Percentiles rank a stretch among this genome's conserved stretches.
phyloP scores from a whole-genome alignment of 2,113 vertebrate species.

The Catharus bicknelli region DNA sequence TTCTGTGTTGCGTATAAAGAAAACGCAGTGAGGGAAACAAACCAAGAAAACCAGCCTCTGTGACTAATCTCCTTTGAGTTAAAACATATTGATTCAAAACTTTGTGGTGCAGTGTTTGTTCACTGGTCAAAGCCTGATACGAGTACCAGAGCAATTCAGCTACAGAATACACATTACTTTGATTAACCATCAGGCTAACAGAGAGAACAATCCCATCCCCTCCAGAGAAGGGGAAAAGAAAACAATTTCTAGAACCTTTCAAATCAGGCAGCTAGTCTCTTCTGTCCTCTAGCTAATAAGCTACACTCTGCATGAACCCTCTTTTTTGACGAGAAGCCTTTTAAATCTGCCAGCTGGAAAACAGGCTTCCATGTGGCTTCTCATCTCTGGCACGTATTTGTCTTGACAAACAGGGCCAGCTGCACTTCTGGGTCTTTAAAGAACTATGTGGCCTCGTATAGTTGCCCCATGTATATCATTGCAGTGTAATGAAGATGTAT shows the following conservation, averaged over 20 bases:
- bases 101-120: not conserved
- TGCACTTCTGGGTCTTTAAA: not conserved
- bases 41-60: not conserved
- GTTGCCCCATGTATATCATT: not conserved
- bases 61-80: slow-evolving; percentile 9
- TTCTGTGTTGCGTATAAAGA: not conserved
- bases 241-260: not conserved
- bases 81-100: not conserved
- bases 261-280: not conserved
- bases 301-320: not conserved
- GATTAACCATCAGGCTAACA: not conserved
- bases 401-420: not conserved
- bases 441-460: not conserved
- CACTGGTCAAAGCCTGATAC: not conserved
- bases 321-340: not conserved
- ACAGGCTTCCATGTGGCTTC: not conserved
- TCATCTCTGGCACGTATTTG: not conserved
- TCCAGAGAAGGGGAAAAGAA: not conserved
- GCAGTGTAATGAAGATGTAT: not conserved
- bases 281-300: slow-evolving; percentile 4
- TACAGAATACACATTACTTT: not conserved
- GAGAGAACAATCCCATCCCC: not conserved
- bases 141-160: not conserved
- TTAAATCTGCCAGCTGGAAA: slow-evolving; percentile 10
- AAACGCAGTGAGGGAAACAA: not conserved